Base-by-base conservation (phyloP, 2,888 invertebrate genomes). In the Orchesellides sinensis region DNA sequence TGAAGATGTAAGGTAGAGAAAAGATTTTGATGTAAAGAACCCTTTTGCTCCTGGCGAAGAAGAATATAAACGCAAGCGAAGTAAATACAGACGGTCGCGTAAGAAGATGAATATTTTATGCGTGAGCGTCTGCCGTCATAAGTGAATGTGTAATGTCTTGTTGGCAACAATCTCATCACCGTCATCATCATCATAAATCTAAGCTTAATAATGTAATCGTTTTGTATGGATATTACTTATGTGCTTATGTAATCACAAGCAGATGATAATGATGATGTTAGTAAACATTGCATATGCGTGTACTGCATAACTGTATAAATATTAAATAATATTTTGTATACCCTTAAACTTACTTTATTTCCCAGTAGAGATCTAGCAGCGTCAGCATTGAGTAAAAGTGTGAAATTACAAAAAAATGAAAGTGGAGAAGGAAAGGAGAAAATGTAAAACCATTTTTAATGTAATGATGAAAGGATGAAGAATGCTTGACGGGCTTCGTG, bases 41-140 rank as follows among this genome's bases (percentile, higher is more conserved):
- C 54, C 8, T 61, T 59, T 72, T 45, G 32, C 61, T 73, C 49
- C 72, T 61, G 54, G 54, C 69, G 21, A 65, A 69, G 68, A 54
- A 27, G 29, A 66, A 66, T n/a, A n/a, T n/a, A n/a, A n/a, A n/a
- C n/a, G n/a, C n/a, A n/a, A n/a, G n/a, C n/a, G 45, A 65, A 35
- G 45, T 23, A 49, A 66, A 66, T 5, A 45, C 25, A 21, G 17
- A 66, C 27, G 19, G n/a, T n/a, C 25, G 68, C 23, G 12, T 65
- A 8, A 25, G 5, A 49, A 61, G 52, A 59, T 75, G 75, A 75
- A 75, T 75, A 75, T 75, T 75, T 75, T 56, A 75, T 75, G 66
- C 45, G 14, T n/a, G n/a, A 40, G n/a, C 45, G 40, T 40, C 40
- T 32, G 52, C 47, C 52, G 52, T 52, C 32, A 47, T 63, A 32